Evolutionary conservation across 1,140 invertebrate genomes (phyloP), one percentile per base, ranked within the genome.

Genomic region (Rhysida immarginata): DNA sequence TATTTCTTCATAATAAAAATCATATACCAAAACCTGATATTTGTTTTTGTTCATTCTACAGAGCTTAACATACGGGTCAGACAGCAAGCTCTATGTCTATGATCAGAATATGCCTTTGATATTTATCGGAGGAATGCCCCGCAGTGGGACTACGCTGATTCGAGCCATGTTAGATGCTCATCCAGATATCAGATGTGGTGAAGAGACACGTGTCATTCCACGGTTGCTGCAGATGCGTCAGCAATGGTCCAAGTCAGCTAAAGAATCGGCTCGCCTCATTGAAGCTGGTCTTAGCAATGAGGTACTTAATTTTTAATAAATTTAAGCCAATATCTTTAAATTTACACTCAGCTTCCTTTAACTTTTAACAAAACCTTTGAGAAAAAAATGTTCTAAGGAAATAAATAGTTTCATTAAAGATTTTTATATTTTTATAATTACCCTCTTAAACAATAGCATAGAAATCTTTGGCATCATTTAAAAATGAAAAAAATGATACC

Each of bases 121-220:
- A 65, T 97, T 96, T 73, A 94, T 98, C 68, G 94, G 94, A 24
- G 94, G 94, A 50, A 90, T 97, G 65, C 94, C 94, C 25, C 79
- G 94, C 60, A 96, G 90, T 48, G 95, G 95, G 20, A 98, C 94
- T 1, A 99, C 95, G 35, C 77, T 98, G 53, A 92, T 96, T 82
- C 78, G 96, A 67, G 95, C 93, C 58, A 95, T 99, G 87, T 74
- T 99, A 52, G 96, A 99, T 74, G 94, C 96, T 43, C 96, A 99
- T 79, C 90, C 90, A n/a, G 84, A 91, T 68, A 87, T 98, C 62
- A 83, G 92, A 71, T 99, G 96, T 74, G 95, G 95, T 3, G 94
- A 97, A 72, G 95, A 98, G 72, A 98, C 95, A 5, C 77, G 95
- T 58, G 89, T 99, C 44, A 94, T 99, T 68, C 96, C 95, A 25